These are phyloP conservation scores for Apocheima hispidaria DNA, from an alignment of 2,888 invertebrate genomes.

Conservation along the genomic window DNA sequence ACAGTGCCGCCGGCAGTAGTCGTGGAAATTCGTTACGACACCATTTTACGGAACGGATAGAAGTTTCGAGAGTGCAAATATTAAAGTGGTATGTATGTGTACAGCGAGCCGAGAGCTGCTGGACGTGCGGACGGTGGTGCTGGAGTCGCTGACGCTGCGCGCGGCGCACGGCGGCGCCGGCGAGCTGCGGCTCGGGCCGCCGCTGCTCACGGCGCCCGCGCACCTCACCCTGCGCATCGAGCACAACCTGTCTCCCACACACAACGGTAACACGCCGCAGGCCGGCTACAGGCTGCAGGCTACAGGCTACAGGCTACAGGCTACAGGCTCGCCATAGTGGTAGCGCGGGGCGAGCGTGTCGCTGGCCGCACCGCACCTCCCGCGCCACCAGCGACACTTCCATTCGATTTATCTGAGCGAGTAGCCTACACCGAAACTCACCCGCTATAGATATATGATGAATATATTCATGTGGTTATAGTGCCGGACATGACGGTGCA, in stretches of 20 bases:
- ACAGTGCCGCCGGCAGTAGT: no score
- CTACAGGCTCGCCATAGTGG: no score
- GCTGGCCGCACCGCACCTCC: no score
- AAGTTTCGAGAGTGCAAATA: no score
- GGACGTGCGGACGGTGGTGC: slow-evolving; percentile 90
- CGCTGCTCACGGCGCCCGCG: slow-evolving; percentile 93
- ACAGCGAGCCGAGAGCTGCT: slow-evolving; percentile 83
- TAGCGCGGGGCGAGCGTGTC: no score
- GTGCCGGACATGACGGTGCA: slow-evolving; percentile 94
- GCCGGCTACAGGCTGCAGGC: neutral
- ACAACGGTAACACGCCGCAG: slow-evolving; percentile 68
- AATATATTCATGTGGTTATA: slow-evolving; percentile 43
- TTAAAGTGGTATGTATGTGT: neutral
- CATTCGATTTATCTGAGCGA: no score
- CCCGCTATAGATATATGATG: neutral
- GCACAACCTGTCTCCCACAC: slow-evolving; percentile 90
- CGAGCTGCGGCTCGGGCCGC: slow-evolving; percentile 86
- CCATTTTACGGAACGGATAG: no score
- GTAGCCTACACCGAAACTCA: no score
- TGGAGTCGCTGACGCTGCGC: slow-evolving; percentile 91
- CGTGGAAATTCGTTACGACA: no score
- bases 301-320: no score
- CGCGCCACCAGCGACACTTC: no score
- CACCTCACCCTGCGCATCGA: slow-evolving; percentile 93
- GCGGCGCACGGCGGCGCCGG: slow-evolving; percentile 85